Conservation (phyloP, 2,888 invertebrate genomes). For the Drosophila histrio region DNA sequence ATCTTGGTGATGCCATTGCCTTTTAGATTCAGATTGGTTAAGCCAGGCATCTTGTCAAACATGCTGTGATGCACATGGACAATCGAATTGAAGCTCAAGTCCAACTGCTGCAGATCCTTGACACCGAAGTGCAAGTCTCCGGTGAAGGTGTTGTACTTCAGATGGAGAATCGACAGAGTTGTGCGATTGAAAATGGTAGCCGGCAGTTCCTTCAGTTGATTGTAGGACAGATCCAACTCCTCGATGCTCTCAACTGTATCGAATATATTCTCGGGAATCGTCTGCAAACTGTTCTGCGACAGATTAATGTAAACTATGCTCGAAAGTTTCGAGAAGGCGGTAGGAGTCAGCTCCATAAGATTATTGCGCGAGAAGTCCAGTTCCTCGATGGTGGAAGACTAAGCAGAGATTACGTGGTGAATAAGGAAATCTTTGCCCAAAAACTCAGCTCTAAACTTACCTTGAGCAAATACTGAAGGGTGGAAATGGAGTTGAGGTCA, state of each 20-base stretch:
- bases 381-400: slow-evolving; percentile 88
- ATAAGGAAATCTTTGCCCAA: too few species aligned
- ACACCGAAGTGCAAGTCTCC: slow-evolving; percentile 87
- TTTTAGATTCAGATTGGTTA: slow-evolving; percentile 88
- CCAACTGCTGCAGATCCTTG: slow-evolving; percentile 87
- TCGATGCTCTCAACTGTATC: slow-evolving; percentile 87
- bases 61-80: slow-evolving; percentile 87
- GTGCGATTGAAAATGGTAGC: slow-evolving; percentile 88
- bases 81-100: slow-evolving; percentile 89
- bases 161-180: slow-evolving; percentile 88
- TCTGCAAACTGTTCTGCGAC: slow-evolving; percentile 88
- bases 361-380: slow-evolving; percentile 89
- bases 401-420: not conserved
- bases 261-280: slow-evolving; percentile 85
- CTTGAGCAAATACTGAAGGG: slow-evolving; percentile 79
- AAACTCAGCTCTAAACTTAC: slow-evolving; percentile 43
- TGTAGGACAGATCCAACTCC: slow-evolving; percentile 90
- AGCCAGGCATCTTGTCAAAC: slow-evolving; percentile 87
- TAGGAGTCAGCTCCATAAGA: slow-evolving; percentile 87
- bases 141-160: slow-evolving; percentile 89
- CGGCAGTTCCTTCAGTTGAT: slow-evolving; percentile 87
- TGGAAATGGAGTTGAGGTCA: slow-evolving; percentile 85
- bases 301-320: slow-evolving; percentile 89
- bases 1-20: slow-evolving; percentile 89
- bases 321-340: slow-evolving; percentile 87